phyloP scores from a whole-genome alignment of 1,140 invertebrate genomes.

The Trichonephila clavipes region DNA sequence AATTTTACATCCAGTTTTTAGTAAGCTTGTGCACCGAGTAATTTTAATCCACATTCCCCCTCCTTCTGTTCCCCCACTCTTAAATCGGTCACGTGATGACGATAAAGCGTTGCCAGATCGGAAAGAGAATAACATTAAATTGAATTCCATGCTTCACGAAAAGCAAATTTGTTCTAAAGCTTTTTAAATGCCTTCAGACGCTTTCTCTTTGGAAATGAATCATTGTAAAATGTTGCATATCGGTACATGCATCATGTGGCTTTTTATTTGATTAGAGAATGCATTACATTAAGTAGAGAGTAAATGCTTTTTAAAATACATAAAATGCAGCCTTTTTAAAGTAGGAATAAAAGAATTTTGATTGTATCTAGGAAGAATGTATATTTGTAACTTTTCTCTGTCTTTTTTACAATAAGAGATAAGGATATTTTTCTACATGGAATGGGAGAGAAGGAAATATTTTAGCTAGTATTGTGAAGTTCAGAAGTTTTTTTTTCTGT shows the following conservation, averaged over 20 bases:
- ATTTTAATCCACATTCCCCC: slow-evolving; percentile 31
- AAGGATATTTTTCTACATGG: too few relatives aligned
- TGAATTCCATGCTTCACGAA: slow-evolving; percentile 1
- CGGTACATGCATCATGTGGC: neutral
- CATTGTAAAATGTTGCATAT: neutral
- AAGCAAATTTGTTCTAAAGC: slow-evolving; percentile 8
- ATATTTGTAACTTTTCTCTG: too few relatives aligned
- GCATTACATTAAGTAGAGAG: neutral
- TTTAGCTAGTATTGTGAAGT: too few relatives aligned
- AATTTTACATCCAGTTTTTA: neutral
- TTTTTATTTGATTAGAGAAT: slow-evolving; percentile 9
- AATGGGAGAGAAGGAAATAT: too few relatives aligned
- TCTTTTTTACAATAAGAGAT: too few relatives aligned
- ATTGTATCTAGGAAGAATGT: neutral
- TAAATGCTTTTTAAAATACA: neutral
- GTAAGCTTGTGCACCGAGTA: neutral
- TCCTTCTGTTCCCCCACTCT: neutral
- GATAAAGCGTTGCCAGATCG: slow-evolving; percentile 22
- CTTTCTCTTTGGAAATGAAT: neutral
- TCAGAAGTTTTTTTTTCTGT: too few relatives aligned
- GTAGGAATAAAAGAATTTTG: neutral
- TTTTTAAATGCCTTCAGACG: neutral
- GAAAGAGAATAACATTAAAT: slow-evolving; percentile 8
- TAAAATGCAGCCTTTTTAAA: too few relatives aligned
- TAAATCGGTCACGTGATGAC: slow-evolving; percentile 26